Evolutionary conservation across 2,113 vertebrate genomes (phyloP).

Genomic region (Syrmaticus mikado): DNA sequence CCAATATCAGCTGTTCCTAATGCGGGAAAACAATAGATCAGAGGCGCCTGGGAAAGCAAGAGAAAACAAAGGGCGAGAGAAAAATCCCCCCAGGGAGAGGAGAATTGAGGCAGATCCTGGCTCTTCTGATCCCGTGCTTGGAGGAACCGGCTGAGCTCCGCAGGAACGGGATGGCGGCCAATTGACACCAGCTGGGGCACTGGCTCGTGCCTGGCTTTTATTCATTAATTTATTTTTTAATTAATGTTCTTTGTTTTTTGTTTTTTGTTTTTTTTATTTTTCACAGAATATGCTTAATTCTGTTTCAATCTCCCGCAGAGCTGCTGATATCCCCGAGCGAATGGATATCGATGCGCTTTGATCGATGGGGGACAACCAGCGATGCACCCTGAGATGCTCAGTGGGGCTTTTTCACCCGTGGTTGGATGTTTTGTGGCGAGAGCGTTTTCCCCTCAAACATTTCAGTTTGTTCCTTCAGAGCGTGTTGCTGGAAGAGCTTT

Average conservation of each 20-base stretch:
- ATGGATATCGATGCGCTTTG: conserved; percentile 11
- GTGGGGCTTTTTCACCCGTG: background rate
- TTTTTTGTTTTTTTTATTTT: background rate
- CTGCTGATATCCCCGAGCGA: background rate
- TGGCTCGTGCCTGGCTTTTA: background rate
- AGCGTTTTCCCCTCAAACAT: background rate
- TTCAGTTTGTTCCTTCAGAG: background rate
- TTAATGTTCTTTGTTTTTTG: background rate
- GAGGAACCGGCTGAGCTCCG: background rate
- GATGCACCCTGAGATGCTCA: background rate
- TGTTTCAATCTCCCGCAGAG: fast-evolving
- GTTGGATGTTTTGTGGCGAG: background rate
- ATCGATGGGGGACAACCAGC: background rate
- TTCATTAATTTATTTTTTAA: background rate
- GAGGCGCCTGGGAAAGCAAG: background rate
- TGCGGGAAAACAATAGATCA: background rate
- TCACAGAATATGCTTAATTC: background rate
- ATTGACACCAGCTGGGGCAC: background rate
- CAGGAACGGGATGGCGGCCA: background rate
- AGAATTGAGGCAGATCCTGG: background rate
- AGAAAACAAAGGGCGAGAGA: background rate
- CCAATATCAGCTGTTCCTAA: background rate
- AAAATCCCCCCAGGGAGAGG: background rate
- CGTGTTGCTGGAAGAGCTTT: background rate
- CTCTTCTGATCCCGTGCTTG: background rate